Evolutionary conservation across 2,797 vertebrate genomes (phyloP), one percentile per base, ranked within the genome.

Genomic region (Agapornis canus): DNA sequence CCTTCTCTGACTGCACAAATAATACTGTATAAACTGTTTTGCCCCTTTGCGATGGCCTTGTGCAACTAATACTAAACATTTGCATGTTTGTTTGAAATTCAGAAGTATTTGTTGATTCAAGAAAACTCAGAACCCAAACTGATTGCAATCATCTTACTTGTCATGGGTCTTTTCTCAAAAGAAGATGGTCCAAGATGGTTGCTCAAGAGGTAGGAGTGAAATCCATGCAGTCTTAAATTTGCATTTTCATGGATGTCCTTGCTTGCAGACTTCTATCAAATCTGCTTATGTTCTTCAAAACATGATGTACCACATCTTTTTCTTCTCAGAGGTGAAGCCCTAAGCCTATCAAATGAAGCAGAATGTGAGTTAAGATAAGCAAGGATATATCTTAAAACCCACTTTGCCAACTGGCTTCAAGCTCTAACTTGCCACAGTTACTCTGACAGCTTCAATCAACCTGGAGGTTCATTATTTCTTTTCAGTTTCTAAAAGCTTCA

Each of bases 201-300:
- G 32, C n/a, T 87, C 77, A 82, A 96, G 87, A 69, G 51, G 59
- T 17, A 20, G 40, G 52, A 73, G 21, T 71, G 22, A 86, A 91
- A 95, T 82, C 63, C 39, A 43, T n/a, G 18, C 51, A 79, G 75
- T 61, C 35, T 89, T 85, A 81, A 91, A 87, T 92, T 86, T 92
- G 47, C 59, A 83, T 95, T 91, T 96, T 90, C 80, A 73, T 84
- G 63, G 95, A 52, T 66, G 70, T 86, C 77, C 79, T 89, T 91
- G 51, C 54, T 78, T 90, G 29, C 84, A 94, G 80, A 83, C 45
- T 89, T 82, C 32, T 89, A 76, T 63, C 85, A 94, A 94, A 91
- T 93, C 87, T 88, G 25, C 81, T 91, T 93, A 90, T 45, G 40
- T 91, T 91, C 85, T 95, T 95, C 90, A 86, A 86, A 95, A 93